These are phyloP conservation scores for Cyanistes caeruleus DNA, from an alignment of 2,113 vertebrate genomes.

Conservation along the genomic window DNA sequence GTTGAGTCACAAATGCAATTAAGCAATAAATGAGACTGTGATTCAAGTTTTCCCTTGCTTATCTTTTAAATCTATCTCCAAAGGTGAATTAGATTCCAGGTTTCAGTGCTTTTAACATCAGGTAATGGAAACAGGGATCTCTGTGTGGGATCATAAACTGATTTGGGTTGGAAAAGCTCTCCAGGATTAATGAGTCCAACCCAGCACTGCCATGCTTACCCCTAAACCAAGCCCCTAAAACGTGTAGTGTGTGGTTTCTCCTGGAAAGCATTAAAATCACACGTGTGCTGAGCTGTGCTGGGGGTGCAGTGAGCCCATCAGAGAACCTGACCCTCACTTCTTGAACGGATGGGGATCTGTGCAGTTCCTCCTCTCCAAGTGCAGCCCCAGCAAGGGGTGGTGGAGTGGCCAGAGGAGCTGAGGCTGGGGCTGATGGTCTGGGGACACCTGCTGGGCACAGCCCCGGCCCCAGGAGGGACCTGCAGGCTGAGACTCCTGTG, in stretches of 20 bases:
- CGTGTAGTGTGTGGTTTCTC: not conserved
- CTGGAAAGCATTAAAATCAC: accelerated
- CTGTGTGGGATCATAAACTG: not conserved
- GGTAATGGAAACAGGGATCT: not conserved
- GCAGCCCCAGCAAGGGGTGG: not conserved
- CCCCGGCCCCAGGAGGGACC: not conserved
- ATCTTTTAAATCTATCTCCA: not conserved
- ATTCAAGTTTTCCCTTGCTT: conserved; percentile 13
- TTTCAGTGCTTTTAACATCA: not conserved
- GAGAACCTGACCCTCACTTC: accelerated
- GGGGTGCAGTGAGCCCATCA: not conserved
- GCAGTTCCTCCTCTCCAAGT: accelerated
- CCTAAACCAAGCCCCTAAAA: not conserved
- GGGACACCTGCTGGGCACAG: conserved; percentile 42
- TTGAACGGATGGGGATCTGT: accelerated
- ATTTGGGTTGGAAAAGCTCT: not conserved
- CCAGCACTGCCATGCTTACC: not conserved
- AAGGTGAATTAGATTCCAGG: not conserved
- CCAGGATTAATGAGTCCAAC: not conserved
- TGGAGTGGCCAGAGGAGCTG: not conserved
- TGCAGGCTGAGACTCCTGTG: not conserved
- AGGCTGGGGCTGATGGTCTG: not conserved
- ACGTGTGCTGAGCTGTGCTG: not conserved
- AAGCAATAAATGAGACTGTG: conserved; percentile 19
- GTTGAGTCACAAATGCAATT: conserved; percentile 35